Conservation (phyloP, 1,140 invertebrate species). For the Meloidogyne hapla region DNA sequence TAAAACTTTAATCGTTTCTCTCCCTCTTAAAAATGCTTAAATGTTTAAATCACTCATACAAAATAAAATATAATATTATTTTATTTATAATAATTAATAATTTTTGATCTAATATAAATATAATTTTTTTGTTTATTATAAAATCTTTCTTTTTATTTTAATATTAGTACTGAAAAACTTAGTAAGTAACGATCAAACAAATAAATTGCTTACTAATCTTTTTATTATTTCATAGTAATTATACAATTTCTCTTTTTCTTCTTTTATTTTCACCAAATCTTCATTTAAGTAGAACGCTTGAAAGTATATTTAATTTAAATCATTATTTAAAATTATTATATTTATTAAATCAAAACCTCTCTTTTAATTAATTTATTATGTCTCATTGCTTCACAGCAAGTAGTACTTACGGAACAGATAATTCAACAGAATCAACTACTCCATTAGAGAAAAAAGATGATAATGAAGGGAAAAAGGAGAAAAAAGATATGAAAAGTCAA, state of each 20-base stretch:
- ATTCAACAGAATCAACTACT: constrained; percentile 6
- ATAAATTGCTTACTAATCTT: neutral
- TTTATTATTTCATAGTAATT: neutral
- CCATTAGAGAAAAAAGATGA: neutral
- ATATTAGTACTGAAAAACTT: neutral
- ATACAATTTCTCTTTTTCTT: neutral
- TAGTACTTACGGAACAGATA: neutral
- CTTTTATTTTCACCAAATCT: neutral
- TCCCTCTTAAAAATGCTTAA: too few species aligned
- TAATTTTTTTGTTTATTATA: neutral
- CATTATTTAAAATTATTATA: neutral
- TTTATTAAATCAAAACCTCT: neutral
- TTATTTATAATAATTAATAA: neutral
- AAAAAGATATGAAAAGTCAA: constrained; percentile 22
- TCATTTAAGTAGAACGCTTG: too few species aligned
- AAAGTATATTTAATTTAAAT: too few species aligned
- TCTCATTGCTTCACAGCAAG: neutral
- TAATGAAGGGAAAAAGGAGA: neutral
- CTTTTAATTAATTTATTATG: neutral
- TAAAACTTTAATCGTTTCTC: too few species aligned
- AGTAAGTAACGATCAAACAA: neutral
- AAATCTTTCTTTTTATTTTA: neutral
- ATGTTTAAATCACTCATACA: too few species aligned
- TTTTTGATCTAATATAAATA: neutral
- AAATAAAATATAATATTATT: neutral